phyloP scores from a whole-genome alignment of 2,113 vertebrate species.

The Phocoena phocoena region DNA sequence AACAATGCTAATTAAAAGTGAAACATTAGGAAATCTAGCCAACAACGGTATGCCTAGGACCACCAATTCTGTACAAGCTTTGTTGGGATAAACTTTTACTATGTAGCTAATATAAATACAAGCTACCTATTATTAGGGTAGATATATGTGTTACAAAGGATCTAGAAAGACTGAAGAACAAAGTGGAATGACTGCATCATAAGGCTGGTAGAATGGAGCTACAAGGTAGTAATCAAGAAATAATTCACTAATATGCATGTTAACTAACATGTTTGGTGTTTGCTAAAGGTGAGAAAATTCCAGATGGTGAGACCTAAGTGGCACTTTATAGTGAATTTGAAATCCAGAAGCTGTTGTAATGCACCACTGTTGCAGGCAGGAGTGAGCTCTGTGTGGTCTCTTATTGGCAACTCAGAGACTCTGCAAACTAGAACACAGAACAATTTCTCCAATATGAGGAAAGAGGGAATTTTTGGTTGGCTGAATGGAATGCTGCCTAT shows the following conservation, averaged over 20 bases:
- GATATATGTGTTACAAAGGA: not conserved
- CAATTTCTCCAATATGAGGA: constrained; percentile 54
- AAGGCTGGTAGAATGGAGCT: not conserved
- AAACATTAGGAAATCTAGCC: constrained; percentile 10
- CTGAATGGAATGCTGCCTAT: constrained; percentile 65
- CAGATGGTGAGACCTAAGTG: not conserved
- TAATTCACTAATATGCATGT: not conserved
- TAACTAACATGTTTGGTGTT: not conserved
- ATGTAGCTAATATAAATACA: not conserved
- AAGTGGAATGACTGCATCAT: not conserved
- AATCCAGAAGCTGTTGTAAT: not conserved
- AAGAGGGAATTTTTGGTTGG: constrained; percentile 64
- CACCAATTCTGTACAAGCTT: not conserved
- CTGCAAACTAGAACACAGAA: constrained; percentile 8
- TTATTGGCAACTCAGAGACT: not conserved
- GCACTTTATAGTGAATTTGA: not conserved
- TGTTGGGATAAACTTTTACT: not conserved
- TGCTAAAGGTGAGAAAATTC: not conserved
- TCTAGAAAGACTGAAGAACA: not conserved
- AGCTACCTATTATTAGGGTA: not conserved
- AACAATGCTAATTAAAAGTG: constrained; percentile 1
- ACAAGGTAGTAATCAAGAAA: not conserved
- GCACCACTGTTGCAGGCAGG: not conserved
- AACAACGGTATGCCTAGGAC: not conserved
- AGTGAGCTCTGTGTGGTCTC: not conserved